phyloP scores from a whole-genome alignment of 1,140 invertebrate genomes.

The Chrysoperla carnea region DNA sequence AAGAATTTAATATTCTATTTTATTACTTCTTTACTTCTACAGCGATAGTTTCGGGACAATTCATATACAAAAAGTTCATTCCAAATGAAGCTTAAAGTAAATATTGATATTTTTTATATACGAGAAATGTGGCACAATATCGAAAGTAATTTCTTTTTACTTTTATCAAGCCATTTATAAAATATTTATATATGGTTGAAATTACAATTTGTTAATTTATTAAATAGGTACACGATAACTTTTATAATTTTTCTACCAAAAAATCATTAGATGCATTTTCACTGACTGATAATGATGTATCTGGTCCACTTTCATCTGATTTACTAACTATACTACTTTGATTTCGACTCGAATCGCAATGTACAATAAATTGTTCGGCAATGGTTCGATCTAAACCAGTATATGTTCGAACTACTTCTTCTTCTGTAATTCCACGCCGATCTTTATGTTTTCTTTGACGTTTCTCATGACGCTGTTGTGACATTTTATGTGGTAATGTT shows the following conservation, averaged over 20 bases:
- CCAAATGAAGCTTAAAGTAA: too few species aligned
- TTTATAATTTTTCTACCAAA: background rate
- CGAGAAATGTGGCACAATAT: too few species aligned
- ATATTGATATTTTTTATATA: too few species aligned
- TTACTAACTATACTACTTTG: background rate
- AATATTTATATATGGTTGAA: too few species aligned
- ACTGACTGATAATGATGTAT: background rate
- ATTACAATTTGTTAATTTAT: too few species aligned
- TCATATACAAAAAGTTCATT: too few species aligned
- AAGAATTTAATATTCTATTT: too few species aligned
- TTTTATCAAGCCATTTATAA: too few species aligned
- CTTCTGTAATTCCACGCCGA: constrained; percentile 19
- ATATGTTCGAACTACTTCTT: constrained; percentile 37
- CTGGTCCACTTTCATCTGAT: background rate
- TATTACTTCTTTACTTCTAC: too few species aligned
- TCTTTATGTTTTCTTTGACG: background rate
- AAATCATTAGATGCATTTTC: background rate
- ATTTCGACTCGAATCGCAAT: constrained; percentile 26
- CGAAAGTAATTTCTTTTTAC: too few species aligned
- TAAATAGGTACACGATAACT: background rate
- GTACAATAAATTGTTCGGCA: constrained; percentile 43
- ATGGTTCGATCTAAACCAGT: constrained; percentile 40
- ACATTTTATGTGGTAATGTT: background rate
- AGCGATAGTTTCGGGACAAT: too few species aligned
- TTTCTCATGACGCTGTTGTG: background rate